Evolutionary conservation across 1,140 invertebrate genomes (phyloP), one percentile per base, ranked within the genome.

Genomic region (Platyscapa corneri): DNA sequence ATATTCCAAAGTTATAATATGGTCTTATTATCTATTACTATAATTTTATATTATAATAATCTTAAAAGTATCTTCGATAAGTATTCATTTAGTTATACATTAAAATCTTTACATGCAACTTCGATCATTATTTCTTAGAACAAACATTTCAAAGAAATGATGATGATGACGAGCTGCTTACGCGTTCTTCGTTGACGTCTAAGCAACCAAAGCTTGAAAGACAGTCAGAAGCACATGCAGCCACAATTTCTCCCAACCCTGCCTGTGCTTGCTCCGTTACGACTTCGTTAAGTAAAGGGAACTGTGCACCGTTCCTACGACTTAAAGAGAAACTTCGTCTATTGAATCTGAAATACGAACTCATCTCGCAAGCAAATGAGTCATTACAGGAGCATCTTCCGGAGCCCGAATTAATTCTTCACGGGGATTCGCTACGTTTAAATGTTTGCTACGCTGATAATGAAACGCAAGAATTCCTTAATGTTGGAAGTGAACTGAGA

Each of bases 281-380:
- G 56, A 82, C 30, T 72, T 80, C 67, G 70, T 85, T 85, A 76
- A 85, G 72, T 64, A 76, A 81, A 85, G 78, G 34, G 84, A 82
- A 76, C 84, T 74, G 18, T 0, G 37, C 32, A 39, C 49, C 84
- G 39, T 77, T 82, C 56, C 56, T 30, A 39, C 74, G 72, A 39
- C 72, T 86, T 39, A 42, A 37, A 10, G 39, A 76, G 79, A 86
- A 76, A 87, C 78, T 84, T 85, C 60, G n/a, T n/a, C 74, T 49
- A 34, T 86, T 90, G 32, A 86, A 90, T 86, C 39, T 83, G 32
- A 81, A 88, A 67, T 88, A 86, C 82, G 86, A 86, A 34, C 79
- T 89, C 27, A 42, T 67, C 23, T 72, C 78, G 8, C 46, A 12
- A 27, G 32, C 64, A 34, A 53, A 78, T 56, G 84, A 81, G 89